Conservation (phyloP, 2,113 vertebrate genomes). For the Pollachius pollachius region DNA sequence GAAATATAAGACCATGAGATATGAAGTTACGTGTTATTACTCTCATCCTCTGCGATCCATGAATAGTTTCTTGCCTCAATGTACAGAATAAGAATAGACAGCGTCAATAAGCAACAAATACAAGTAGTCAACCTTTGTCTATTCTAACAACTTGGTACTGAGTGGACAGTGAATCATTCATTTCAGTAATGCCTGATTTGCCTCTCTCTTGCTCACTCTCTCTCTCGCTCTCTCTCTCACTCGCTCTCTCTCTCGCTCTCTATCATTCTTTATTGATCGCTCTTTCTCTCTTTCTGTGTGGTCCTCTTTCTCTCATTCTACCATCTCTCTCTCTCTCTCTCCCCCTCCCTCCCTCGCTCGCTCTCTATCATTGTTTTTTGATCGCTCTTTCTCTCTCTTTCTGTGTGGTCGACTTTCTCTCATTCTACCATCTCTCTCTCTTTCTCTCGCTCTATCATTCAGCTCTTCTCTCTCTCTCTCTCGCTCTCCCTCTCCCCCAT, state of each 20-base stretch:
- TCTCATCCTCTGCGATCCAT: too few relatives aligned
- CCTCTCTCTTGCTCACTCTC: background rate
- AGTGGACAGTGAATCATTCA: too few relatives aligned
- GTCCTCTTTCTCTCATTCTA: background rate
- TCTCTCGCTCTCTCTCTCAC: background rate
- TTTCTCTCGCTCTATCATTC: background rate
- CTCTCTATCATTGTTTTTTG: constrained; percentile 8
- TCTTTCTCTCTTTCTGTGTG: background rate
- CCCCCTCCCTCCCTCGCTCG: background rate
- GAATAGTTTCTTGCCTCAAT: too few relatives aligned
- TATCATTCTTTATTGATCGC: background rate
- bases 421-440: background rate
- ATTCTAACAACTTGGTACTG: too few relatives aligned
- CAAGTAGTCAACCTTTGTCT: too few relatives aligned
- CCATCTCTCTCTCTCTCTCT: background rate
- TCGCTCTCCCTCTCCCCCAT: background rate
- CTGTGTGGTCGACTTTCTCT: background rate
- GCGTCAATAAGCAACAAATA: too few relatives aligned
- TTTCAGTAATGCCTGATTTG: too few relatives aligned
- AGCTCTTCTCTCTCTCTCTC: background rate
- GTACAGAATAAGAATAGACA: too few relatives aligned
- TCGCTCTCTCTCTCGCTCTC: background rate
- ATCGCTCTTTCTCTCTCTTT: background rate
- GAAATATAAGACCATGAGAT: too few relatives aligned
- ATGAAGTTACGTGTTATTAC: too few relatives aligned